A percentile compares a stretch with the other conserved stretches of the same genome.
phyloP scores from a whole-genome alignment of 2,888 invertebrate species.

The Smittia aterrima region DNA sequence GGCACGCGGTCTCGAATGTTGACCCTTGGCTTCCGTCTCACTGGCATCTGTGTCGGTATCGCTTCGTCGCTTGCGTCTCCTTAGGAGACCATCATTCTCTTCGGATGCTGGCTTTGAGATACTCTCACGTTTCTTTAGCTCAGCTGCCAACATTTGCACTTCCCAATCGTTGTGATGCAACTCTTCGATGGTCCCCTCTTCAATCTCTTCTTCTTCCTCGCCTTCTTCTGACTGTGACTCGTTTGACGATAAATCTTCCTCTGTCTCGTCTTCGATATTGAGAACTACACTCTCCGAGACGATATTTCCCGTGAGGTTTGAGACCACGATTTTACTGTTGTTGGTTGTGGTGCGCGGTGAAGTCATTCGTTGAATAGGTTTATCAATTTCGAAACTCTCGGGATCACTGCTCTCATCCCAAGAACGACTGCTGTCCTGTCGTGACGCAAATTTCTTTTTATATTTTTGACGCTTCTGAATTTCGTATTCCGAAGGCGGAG shows the following conservation, averaged over 20 bases:
- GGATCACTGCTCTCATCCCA: slow-evolving; percentile 73
- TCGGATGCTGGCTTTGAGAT: slow-evolving; percentile 43
- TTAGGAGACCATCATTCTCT: slow-evolving; percentile 44
- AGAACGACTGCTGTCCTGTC: slow-evolving; percentile 54
- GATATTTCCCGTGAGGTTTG: slow-evolving; percentile 54
- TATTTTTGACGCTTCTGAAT: slow-evolving; percentile 30
- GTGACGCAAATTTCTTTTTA: slow-evolving; percentile 47
- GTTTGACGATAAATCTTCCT: slow-evolving; percentile 49
- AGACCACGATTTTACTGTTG: slow-evolving; percentile 45
- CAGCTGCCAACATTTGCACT: slow-evolving; percentile 73
- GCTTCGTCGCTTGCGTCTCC: slow-evolving; percentile 50
- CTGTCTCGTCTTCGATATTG: slow-evolving; percentile 51
- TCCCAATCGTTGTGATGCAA: slow-evolving; percentile 67
- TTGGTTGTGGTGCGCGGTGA: slow-evolving; percentile 20
- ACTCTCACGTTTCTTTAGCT: slow-evolving; percentile 62
- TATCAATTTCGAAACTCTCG: slow-evolving; percentile 64
- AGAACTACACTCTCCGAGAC: slow-evolving; percentile 50
- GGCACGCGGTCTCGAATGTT: slow-evolving; percentile 48
- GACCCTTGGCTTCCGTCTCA: slow-evolving; percentile 48
- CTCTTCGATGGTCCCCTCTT: slow-evolving; percentile 45
- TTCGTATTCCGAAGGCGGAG: slow-evolving; percentile 52
- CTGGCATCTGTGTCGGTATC: slow-evolving; percentile 52
- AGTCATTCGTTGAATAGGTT: slow-evolving; percentile 49
- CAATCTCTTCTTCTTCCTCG: slow-evolving; percentile 44
- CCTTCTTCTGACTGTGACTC: slow-evolving; percentile 48